phyloP scores from a whole-genome alignment of 2,888 invertebrate genomes.

The Melipona bicolor region DNA sequence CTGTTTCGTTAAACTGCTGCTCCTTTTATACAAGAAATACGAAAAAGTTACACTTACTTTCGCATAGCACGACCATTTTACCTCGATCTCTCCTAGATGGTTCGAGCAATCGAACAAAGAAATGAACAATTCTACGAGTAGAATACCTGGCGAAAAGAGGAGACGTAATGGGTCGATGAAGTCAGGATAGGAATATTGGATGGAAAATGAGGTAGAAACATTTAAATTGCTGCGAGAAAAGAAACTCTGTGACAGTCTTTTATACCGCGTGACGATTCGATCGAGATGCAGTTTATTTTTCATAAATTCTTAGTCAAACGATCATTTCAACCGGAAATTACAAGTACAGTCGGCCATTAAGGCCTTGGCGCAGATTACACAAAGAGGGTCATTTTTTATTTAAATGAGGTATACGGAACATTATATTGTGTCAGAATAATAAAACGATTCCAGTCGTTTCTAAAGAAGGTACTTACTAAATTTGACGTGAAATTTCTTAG shows the following conservation, averaged over 20 bases:
- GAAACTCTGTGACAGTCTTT: too few relatives aligned
- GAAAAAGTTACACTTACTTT: too few relatives aligned
- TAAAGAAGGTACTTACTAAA: too few relatives aligned
- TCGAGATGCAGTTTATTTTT: background rate
- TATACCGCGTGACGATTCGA: background rate
- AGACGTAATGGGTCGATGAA: background rate
- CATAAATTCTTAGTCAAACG: background rate
- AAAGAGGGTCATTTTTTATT: background rate
- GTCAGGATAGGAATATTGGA: background rate
- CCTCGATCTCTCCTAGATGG: background rate
- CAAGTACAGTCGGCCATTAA: background rate
- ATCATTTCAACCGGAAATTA: background rate
- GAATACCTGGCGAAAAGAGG: background rate
- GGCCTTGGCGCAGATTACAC: background rate
- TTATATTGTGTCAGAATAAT: background rate
- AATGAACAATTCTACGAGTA: slow-evolving; percentile 6
- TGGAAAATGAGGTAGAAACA: background rate
- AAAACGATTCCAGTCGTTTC: background rate
- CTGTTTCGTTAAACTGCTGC: too few relatives aligned
- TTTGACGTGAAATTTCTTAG: too few relatives aligned
- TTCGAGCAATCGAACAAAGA: background rate
- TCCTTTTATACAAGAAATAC: too few relatives aligned
- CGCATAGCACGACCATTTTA: too few relatives aligned
- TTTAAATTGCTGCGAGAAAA: background rate
- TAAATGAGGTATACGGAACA: background rate